These are phyloP conservation scores for Chaetorhynchus papuensis DNA, from an alignment of 2,113 vertebrate species.

Conservation along the genomic window DNA sequence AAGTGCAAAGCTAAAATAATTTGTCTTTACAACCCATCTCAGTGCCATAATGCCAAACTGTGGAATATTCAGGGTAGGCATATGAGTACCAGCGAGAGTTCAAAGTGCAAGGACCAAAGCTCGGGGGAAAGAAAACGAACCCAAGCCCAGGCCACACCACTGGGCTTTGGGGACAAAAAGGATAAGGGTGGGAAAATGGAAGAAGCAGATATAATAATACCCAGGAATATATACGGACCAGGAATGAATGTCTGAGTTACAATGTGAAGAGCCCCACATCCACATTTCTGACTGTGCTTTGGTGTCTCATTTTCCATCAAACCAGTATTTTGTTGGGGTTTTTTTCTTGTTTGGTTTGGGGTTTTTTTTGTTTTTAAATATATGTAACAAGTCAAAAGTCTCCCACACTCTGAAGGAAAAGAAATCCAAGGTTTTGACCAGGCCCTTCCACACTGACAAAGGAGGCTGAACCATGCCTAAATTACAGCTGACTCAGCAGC, in stretches of 20 bases:
- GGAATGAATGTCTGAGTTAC: neutral
- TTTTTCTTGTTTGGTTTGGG: neutral
- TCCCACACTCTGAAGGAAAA: neutral
- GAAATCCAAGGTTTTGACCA: neutral
- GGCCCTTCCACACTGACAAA: neutral
- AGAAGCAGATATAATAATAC: neutral
- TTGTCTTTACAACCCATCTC: neutral
- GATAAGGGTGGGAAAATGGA: neutral
- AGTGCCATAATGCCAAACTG: neutral
- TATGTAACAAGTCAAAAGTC: neutral
- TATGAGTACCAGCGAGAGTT: neutral
- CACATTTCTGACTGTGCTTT: neutral
- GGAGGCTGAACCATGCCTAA: neutral
- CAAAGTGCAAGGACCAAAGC: neutral
- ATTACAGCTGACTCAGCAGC: neutral
- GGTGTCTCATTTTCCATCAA: neutral
- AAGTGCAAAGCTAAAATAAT: neutral
- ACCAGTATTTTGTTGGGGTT: neutral
- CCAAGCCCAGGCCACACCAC: neutral
- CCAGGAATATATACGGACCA: neutral
- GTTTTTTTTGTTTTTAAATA: neutral
- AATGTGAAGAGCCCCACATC: neutral
- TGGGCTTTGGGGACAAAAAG: neutral
- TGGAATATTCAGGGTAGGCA: rapidly evolving
- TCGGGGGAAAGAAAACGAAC: neutral